Conservation (phyloP, 2,113 vertebrate species). For the Gulo gulo region DNA sequence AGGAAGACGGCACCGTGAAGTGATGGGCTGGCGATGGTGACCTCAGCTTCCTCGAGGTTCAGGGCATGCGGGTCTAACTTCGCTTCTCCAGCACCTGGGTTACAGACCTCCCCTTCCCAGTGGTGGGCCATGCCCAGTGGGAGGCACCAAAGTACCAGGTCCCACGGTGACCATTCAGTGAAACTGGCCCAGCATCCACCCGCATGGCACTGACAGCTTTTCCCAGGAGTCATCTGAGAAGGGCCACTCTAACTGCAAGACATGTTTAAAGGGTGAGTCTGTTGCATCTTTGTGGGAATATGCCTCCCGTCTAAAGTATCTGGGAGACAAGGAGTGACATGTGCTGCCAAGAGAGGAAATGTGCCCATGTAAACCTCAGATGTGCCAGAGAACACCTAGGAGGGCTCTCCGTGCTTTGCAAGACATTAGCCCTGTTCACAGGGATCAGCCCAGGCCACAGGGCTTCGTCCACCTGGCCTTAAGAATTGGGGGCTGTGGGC, state of each 20-base stretch:
- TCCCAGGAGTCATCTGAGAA: neutral
- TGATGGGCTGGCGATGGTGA: neutral
- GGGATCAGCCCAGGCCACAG: neutral
- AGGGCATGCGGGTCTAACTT: constrained; percentile 20
- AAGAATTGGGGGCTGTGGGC: neutral
- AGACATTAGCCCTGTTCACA: neutral
- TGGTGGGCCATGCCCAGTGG: constrained; percentile 44
- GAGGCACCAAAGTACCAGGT: constrained; percentile 48
- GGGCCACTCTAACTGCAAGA: neutral
- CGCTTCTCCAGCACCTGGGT: neutral
- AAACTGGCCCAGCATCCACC: constrained; percentile 47
- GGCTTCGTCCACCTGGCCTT: neutral
- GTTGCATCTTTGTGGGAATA: too few relatives aligned
- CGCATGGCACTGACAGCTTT: neutral
- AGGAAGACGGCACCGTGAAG: neutral
- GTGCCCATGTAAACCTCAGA: neutral
- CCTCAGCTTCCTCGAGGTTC: neutral
- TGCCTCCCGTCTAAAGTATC: neutral
- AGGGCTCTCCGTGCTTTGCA: neutral
- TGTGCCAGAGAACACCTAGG: neutral
- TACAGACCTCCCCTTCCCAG: neutral
- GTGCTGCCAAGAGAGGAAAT: neutral
- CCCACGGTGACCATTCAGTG: constrained; percentile 38
- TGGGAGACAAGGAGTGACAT: neutral
- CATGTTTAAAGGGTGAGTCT: neutral